phyloP scores from a whole-genome alignment of 2,113 vertebrate genomes.

The Ceyx margarethae region DNA sequence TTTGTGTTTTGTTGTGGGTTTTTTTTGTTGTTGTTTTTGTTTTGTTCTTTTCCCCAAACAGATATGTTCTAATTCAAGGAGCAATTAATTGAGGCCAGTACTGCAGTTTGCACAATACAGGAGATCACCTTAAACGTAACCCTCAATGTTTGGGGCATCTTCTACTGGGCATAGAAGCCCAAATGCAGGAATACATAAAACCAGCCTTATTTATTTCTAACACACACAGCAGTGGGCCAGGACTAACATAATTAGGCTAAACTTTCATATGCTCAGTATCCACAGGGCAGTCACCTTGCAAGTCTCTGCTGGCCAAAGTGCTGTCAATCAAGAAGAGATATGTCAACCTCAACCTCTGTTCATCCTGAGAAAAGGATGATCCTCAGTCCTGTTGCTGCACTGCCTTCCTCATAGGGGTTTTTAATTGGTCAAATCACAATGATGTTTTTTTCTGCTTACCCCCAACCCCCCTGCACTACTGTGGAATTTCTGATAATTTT shows the following conservation, averaged over 20 bases:
- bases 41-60: not conserved
- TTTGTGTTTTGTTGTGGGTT: no score
- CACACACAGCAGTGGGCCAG: not conserved
- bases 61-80: conserved; percentile 2
- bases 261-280: conserved; percentile 28
- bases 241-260: conserved; percentile 26
- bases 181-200: not conserved
- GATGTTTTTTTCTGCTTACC: not conserved
- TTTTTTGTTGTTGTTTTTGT: not conserved
- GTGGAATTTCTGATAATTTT: not conserved
- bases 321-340: conserved; percentile 4
- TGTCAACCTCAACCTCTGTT: not conserved
- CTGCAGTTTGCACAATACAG: not conserved
- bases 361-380: not conserved
- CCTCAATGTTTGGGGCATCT: not conserved
- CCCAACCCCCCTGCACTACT: no score
- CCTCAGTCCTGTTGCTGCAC: not conserved
- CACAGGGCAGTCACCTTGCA: not conserved
- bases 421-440: not conserved
- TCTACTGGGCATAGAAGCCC: not conserved
- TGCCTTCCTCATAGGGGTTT: not conserved
- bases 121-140: not conserved
- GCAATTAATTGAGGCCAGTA: conserved; percentile 8
- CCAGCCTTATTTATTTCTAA: not conserved
- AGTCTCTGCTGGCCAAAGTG: conserved; percentile 27